Evolutionary conservation across 1,140 invertebrate species (phyloP), one percentile per base, ranked within the genome.

Genomic region (Hycleus cichorii): DNA sequence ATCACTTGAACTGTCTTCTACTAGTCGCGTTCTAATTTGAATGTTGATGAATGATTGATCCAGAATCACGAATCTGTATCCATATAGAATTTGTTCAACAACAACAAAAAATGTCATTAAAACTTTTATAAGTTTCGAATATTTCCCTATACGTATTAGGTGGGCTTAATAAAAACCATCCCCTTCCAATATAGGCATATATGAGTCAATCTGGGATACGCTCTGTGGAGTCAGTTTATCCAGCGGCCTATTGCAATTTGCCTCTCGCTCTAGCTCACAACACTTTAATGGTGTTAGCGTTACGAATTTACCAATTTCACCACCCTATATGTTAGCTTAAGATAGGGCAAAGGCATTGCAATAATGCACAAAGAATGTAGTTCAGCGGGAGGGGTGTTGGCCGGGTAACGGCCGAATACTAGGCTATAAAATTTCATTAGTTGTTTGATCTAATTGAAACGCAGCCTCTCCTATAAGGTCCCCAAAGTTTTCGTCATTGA

Each of bases 301-400:
- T 71, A 70, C 72, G 70, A 73, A 73, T 73, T 73, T 73, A 73
- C 71, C 72, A 73, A 73, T 73, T 72, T 72, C 69, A 60, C 62
- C 72, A 72, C 72, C 72, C 72, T 66, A 71, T 69, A 71, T 67
- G 66, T 69, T 68, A 64, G 66, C 67, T 64, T 60, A 64, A 49
- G 56, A 58, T 56, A 49, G 47, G 46, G 54, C 47, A 58, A 39
- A 52, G 52, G 49, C 62, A 60, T 52, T 47, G 57, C 43, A 26
- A 62, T 70, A 70, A 70, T 70, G 69, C 64, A 69, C 60, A 69
- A 70, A 69, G 67, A 69, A 70, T 68, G 66, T 67, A 60, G 50
- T 49, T 25, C 52, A 11, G 39, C 11, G n/a, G 51, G 55, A 42
- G 44, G 42, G 38, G 47, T 49, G 47, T 5, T 10, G 40, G 9